Conservation (phyloP, 2,797 vertebrate species). For the Sebastes cheni region DNA sequence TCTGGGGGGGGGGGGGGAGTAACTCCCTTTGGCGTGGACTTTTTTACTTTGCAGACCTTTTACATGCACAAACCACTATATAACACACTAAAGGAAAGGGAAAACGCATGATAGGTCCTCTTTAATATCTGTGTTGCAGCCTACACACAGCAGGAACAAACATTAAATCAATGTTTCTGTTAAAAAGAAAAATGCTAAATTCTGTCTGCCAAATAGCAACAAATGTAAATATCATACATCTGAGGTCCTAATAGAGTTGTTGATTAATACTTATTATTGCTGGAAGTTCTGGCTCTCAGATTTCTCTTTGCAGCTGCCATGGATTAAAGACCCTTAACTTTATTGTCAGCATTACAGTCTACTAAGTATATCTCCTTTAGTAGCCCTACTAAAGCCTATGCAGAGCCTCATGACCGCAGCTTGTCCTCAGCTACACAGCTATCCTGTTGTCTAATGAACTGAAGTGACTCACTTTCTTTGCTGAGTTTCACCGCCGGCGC, state of each 20-base stretch:
- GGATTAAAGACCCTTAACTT: background rate
- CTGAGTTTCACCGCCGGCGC: constrained; percentile 76
- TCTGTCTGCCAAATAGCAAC: background rate
- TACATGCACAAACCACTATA: too few species aligned
- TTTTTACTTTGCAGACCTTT: too few species aligned
- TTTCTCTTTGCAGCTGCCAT: background rate
- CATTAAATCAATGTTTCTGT: background rate
- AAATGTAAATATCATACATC: background rate
- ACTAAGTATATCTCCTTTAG: background rate
- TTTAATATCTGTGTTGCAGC: background rate
- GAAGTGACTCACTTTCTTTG: constrained; percentile 72
- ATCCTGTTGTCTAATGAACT: constrained; percentile 29
- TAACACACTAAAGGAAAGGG: background rate
- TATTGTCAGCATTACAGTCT: background rate
- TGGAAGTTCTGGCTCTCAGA: background rate
- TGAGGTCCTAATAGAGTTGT: background rate
- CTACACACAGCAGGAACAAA: background rate
- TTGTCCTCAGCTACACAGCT: constrained; percentile 5
- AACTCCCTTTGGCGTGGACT: too few species aligned
- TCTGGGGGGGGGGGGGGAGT: too few species aligned
- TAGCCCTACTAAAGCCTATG: background rate
- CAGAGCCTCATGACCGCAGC: constrained; percentile 2
- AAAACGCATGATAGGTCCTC: background rate
- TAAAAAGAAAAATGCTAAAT: background rate
- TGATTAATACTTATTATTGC: background rate